Evolutionary conservation across 2,113 vertebrate genomes (phyloP).

Genomic region (Excalfactoria chinensis): DNA sequence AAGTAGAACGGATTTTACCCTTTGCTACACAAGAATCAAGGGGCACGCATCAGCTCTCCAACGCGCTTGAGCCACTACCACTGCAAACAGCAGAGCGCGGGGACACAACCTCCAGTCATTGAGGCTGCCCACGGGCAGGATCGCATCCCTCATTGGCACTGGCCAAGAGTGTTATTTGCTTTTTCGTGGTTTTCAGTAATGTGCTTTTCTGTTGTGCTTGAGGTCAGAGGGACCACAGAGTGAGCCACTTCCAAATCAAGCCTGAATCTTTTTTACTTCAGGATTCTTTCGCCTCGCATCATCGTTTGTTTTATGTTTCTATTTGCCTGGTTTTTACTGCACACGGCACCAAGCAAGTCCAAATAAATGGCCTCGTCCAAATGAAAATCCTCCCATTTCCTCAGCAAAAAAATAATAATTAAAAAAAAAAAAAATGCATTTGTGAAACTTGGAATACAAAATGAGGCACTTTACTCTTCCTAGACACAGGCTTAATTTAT

Average conservation of each 20-base stretch:
- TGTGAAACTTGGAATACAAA: not conserved
- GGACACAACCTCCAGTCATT: not conserved
- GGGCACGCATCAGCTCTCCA: fast-evolving
- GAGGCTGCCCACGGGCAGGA: not conserved
- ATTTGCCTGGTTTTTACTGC: not conserved
- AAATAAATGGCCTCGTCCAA: not conserved
- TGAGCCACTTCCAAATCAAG: not conserved
- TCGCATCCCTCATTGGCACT: not conserved
- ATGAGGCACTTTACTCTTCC: fast-evolving
- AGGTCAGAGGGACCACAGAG: constrained; percentile 51
- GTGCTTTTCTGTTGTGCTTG: constrained; percentile 47
- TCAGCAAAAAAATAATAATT: not conserved
- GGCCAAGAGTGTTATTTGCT: constrained; percentile 27
- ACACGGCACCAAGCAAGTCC: not conserved
- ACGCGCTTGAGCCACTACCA: fast-evolving
- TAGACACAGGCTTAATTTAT: not conserved
- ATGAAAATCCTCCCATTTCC: not conserved
- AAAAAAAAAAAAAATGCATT: too few relatives aligned
- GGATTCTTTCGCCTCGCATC: constrained; percentile 27
- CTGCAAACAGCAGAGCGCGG: fast-evolving
- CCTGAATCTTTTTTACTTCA: constrained; percentile 11
- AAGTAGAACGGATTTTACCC: not conserved
- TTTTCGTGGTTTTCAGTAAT: not conserved
- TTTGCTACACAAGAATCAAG: not conserved
- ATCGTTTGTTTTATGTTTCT: not conserved